Percentiles rank a stretch among this genome's conserved stretches.
Evolutionary conservation across 2,797 vertebrate genomes (phyloP).

Genomic region (Perodicticus potto): DNA sequence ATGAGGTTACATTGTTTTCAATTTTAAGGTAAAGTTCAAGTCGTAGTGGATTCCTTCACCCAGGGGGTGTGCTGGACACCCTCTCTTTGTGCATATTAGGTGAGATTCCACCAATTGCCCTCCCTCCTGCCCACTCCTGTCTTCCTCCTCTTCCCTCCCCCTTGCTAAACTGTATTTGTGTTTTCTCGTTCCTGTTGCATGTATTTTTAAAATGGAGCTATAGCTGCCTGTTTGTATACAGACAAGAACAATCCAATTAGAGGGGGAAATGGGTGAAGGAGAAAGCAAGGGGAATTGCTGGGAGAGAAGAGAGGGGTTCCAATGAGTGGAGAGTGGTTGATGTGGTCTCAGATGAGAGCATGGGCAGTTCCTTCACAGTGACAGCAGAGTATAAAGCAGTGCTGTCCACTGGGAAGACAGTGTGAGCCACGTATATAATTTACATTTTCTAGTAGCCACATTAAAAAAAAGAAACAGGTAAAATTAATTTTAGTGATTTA

Average conservation of each 20-base stretch:
- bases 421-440: not conserved
- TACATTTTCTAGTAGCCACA: not conserved
- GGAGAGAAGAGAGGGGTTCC: not conserved
- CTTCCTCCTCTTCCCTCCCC: too few relatives aligned
- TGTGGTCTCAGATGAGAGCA: not conserved
- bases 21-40: too few relatives aligned
- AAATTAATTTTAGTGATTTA: constrained; percentile 31
- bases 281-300: not conserved
- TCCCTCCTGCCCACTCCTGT: too few relatives aligned
- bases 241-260: not conserved
- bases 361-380: not conserved
- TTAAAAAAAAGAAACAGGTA: not conserved
- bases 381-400: not conserved
- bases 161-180: too few relatives aligned
- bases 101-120: too few relatives aligned
- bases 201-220: not conserved
- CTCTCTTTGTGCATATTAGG: too few relatives aligned
- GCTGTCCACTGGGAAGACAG: not conserved
- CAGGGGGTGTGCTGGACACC: too few relatives aligned
- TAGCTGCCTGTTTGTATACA: not conserved
- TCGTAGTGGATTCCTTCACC: too few relatives aligned
- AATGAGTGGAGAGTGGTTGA: not conserved
- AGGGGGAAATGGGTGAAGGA: not conserved
- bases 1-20: too few relatives aligned
- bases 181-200: not conserved